These are phyloP conservation scores for Sabellastarte sp. DNA, from an alignment of 2,888 invertebrate species.

Conservation along the genomic window DNA sequence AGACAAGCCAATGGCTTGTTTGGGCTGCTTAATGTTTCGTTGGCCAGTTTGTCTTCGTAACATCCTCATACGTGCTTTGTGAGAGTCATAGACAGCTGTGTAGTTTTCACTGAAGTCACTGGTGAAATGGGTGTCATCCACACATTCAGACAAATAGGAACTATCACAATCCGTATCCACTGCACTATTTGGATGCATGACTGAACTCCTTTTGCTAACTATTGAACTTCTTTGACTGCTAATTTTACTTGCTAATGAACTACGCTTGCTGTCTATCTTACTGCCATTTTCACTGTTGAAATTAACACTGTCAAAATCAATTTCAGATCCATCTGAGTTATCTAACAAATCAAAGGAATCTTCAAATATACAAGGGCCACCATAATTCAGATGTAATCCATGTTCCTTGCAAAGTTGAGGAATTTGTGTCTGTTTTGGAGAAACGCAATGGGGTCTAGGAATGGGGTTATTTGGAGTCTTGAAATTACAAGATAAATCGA, in stretches of 20 bases:
- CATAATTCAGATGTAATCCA: conserved; percentile 24
- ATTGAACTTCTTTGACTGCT: background rate
- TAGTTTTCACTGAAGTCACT: conserved; percentile 10
- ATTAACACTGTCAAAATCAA: conserved; percentile 4
- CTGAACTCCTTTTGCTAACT: background rate
- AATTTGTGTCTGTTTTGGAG: background rate
- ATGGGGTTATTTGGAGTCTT: background rate
- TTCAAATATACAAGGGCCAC: conserved; percentile 27
- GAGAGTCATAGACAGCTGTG: conserved; percentile 20
- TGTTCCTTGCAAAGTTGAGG: conserved; percentile 25
- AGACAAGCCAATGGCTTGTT: conserved; percentile 21
- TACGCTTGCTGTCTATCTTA: background rate
- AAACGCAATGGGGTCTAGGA: background rate
- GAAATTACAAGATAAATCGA: background rate
- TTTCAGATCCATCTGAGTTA: conserved; percentile 6
- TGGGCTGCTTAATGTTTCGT: conserved; percentile 5
- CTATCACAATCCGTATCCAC: conserved; percentile 28
- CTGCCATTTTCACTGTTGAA: background rate
- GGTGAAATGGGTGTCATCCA: conserved; percentile 16
- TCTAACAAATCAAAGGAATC: background rate
- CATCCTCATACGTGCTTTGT: conserved; percentile 17
- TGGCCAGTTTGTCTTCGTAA: conserved; percentile 26
- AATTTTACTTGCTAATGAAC: background rate
- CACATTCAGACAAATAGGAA: conserved; percentile 25
- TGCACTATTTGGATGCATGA: background rate